Evolutionary conservation across 2,888 invertebrate species (phyloP), one percentile per base, ranked within the genome.

Genomic region (Drosophila peninsularis): DNA sequence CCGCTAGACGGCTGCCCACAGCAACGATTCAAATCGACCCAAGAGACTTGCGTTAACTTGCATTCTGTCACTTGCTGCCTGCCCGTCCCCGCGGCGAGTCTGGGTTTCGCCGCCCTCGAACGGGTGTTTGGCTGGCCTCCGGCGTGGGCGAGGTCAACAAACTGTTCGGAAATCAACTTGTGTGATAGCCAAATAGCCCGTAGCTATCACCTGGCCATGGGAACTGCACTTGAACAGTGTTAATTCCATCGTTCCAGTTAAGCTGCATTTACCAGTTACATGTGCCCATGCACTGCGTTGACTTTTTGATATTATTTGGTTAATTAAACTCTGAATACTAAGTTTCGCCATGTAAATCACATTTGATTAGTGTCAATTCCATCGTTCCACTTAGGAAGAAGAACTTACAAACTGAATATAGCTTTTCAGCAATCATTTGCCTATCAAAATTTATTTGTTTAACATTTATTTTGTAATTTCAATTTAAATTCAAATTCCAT

Each of bases 11-110:
- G 17, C 45, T 45, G 36, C 27, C 27, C 56, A 37, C 36, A 56
- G 36, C 34, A 44, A 37, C 57, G 39, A 61, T 67, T 75, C 67
- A 75, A 75, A 72, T 71, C 72, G 72, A 63, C 76, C 71, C 75
- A 39, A 54, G 71, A 49, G 75, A 71, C 39, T 67, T 53, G 62
- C 71, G 60, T 75, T 60, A 55, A 75, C 71, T 71, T 67, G 72
- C 76, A 75, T 54, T 71, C 76, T 71, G 67, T 71, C 75, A 75
- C 62, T 69, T 69, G 42, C 49, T n/a, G n/a, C 30, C 30, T 0
- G 4, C 34, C 21, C 34, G 5, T 11, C 4, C 17, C 2, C 30
- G 19, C 32, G 49, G 36, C 42, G n/a, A 9, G 47, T 45, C 24
- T 24, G 44, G n/a, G n/a, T n/a, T n/a, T n/a, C n/a, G n/a, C n/a